A percentile compares a stretch with the other conserved stretches of the same genome.
Evolutionary conservation across 2,888 invertebrate species (phyloP).

Genomic region (Pollenia amentaria): DNA sequence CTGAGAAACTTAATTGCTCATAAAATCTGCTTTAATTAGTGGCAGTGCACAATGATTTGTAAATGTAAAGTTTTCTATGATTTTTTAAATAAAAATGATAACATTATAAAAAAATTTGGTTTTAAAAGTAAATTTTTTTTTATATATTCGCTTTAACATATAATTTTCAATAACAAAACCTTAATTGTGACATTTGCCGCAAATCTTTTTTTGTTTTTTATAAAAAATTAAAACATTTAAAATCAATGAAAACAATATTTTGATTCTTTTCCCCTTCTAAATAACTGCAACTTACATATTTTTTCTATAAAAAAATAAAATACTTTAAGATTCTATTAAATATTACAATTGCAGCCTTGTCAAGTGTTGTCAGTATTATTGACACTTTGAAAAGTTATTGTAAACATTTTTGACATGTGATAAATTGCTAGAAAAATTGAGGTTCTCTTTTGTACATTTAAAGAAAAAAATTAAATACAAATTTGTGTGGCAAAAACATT

Average conservation of each 20-base stretch:
- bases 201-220: too few relatives aligned
- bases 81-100: not conserved
- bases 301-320: not conserved
- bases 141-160: too few relatives aligned
- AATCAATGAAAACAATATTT: too few relatives aligned
- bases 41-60: not conserved
- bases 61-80: not conserved
- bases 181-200: too few relatives aligned
- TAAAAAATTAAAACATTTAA: too few relatives aligned
- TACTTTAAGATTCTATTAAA: conserved; percentile 43
- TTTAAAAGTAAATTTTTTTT: not conserved
- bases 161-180: too few relatives aligned
- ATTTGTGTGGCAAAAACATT: conserved; percentile 9
- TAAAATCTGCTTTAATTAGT: conserved; percentile 29
- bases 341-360: conserved; percentile 63
- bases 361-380: conserved; percentile 56
- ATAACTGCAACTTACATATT: conserved; percentile 18
- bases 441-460: conserved; percentile 27
- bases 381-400: conserved; percentile 69
- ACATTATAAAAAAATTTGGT: too few relatives aligned
- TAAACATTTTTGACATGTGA: conserved; percentile 71
- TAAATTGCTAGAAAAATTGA: conserved; percentile 61
- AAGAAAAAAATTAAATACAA: not conserved
- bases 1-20: conserved; percentile 23
- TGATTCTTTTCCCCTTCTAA: too few relatives aligned